Conservation (phyloP, 2,113 vertebrate species). For the Phoenicopterus ruber region DNA sequence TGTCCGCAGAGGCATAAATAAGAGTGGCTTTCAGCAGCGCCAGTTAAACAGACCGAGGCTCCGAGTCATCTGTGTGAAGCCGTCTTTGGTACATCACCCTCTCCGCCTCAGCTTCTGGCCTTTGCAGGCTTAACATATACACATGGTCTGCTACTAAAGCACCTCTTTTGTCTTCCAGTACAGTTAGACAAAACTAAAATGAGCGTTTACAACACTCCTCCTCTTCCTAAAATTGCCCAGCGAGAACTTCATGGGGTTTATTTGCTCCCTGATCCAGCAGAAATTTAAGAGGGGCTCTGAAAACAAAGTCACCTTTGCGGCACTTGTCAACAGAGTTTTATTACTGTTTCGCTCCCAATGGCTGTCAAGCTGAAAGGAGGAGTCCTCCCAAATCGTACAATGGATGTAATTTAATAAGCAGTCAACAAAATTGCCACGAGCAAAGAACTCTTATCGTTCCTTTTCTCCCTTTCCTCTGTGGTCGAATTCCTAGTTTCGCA, state of each 20-base stretch:
- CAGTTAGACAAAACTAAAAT: background rate
- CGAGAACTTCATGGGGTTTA: background rate
- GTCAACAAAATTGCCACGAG: background rate
- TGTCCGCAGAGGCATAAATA: background rate
- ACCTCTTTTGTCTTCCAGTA: background rate
- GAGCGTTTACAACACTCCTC: background rate
- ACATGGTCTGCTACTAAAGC: background rate
- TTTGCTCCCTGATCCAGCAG: conserved; percentile 19
- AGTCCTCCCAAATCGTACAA: background rate
- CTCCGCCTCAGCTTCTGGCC: background rate
- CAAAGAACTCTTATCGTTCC: background rate
- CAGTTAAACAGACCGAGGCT: background rate
- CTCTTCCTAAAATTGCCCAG: background rate
- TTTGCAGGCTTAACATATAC: background rate
- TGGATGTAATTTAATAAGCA: conserved; percentile 21
- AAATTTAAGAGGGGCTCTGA: conserved; percentile 45
- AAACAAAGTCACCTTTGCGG: conserved; percentile 55
- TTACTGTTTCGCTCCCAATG: conserved; percentile 27
- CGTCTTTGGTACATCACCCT: background rate
- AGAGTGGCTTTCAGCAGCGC: background rate
- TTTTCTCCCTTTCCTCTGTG: background rate
- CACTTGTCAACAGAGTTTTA: conserved; percentile 49
- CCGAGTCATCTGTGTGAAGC: background rate
- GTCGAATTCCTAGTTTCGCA: background rate
- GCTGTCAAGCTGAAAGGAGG: conserved; percentile 28